phyloP scores from a whole-genome alignment of 2,113 vertebrate genomes.

The Nestor notabilis region DNA sequence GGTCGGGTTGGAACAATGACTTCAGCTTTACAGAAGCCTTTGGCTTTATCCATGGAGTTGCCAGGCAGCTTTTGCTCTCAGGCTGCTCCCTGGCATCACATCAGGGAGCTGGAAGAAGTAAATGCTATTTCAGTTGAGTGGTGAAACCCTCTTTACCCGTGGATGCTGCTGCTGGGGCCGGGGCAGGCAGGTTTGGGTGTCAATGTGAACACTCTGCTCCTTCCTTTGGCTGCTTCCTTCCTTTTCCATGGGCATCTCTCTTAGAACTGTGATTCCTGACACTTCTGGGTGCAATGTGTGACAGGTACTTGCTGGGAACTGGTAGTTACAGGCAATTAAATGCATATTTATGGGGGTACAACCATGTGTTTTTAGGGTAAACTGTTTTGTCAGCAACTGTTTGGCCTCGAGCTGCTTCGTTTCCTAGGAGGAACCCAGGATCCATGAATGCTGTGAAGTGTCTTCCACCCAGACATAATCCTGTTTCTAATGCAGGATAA shows the following conservation, averaged over 20 bases:
- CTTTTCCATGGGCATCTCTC: neutral
- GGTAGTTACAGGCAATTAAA: neutral
- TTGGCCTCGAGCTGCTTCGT: neutral
- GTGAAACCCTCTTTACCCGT: too few species aligned
- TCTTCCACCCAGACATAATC: neutral
- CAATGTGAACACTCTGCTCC: fast-evolving
- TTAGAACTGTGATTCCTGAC: neutral
- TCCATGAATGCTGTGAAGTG: neutral
- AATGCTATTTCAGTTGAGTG: neutral
- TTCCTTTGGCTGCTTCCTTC: neutral
- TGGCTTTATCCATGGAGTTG: neutral
- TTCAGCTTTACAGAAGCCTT: neutral
- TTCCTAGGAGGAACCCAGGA: neutral
- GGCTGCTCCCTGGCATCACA: neutral
- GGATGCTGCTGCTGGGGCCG: neutral
- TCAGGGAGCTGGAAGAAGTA: neutral
- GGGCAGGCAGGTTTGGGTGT: neutral
- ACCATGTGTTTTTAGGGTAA: neutral
- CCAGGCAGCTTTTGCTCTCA: neutral
- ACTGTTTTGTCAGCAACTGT: neutral
- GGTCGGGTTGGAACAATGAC: neutral
- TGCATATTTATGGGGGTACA: neutral
- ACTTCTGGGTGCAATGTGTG: neutral
- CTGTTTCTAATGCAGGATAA: too few species aligned
- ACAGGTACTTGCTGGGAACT: neutral